Percentiles rank a stretch among this genome's conserved stretches.
phyloP scores from a whole-genome alignment of 2,888 invertebrate species.

The Drosophila mulleri region DNA sequence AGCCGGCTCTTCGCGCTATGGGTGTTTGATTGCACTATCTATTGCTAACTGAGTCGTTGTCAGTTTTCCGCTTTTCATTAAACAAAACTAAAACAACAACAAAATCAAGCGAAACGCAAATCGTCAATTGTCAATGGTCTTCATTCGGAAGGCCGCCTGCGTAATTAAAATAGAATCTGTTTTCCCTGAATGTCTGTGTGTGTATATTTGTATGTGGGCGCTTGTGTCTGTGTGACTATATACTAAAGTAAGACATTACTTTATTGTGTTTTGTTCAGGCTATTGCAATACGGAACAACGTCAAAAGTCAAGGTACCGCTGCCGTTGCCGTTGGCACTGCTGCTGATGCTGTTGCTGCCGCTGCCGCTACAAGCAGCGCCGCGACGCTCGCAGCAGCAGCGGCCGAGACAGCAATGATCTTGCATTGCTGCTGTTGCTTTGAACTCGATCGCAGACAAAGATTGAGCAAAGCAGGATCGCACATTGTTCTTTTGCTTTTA shows the following conservation, averaged over 20 bases:
- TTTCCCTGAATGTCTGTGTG: conserved; percentile 16
- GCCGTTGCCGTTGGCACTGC: conserved; percentile 21
- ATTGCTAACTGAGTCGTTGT: conserved; percentile 42
- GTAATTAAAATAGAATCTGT: conserved; percentile 70
- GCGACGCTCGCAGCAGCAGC: conserved; percentile 23
- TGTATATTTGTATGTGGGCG: conserved; percentile 8
- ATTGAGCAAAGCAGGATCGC: conserved; percentile 36
- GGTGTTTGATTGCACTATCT: conserved; percentile 60
- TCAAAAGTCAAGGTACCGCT: conserved; percentile 72
- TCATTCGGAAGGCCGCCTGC: conserved; percentile 67
- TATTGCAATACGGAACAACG: conserved; percentile 70
- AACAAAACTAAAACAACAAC: conserved; percentile 14
- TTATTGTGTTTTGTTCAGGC: conserved; percentile 42
- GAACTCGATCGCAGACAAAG: conserved; percentile 42
- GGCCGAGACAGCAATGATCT: conserved; percentile 55
- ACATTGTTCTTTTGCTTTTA: conserved; percentile 30
- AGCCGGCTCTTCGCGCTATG: conserved; percentile 51
- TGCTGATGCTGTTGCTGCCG: conserved; percentile 19
- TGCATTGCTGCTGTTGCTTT: conserved; percentile 33
- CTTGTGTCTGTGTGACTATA: conserved; percentile 13
- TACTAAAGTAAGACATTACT: conserved; percentile 26
- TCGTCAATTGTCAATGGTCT: conserved; percentile 68
- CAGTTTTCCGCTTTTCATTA: conserved; percentile 63
- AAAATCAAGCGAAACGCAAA: conserved; percentile 55
- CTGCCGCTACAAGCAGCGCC: conserved; percentile 10